Base-by-base conservation (phyloP, 2,797 vertebrate genomes). In the Pitangus sulphuratus region DNA sequence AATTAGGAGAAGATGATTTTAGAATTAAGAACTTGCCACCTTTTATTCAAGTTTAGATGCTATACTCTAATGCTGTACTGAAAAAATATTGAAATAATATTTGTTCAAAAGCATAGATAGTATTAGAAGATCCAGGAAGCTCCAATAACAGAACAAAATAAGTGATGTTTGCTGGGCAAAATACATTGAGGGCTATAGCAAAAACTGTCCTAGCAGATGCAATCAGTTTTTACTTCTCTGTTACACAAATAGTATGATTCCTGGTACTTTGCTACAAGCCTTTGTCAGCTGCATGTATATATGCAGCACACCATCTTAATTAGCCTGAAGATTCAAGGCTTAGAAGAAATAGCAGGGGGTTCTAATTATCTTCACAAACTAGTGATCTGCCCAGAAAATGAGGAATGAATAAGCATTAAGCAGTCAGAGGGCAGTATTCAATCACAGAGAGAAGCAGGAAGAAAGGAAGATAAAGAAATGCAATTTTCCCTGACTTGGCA, bases 291-390 rank as follows among this genome's bases (percentile, higher is more conserved):
- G 80, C 51, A 53, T 96, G 76, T 90, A 70, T 81, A 66, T 90
- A 60, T 85, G 57, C 87, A 80, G 35, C 35, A 54, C 93, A 97
- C 91, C 50, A 81, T 96, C 98, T 98, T 98, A 98, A 98, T 98
- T 98, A 97, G 97, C 90, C 91, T 92, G 44, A 95, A 96, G 94
- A 89, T 93, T 97, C 96, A 72, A 94, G 89, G 87, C 93, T 97
- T 95, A 89, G 57, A 89, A 95, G 85, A 78, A 95, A 95, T 96
- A 97, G 85, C 94, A 94, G 86, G 92, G 85, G 65, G 95, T 83
- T 90, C 95, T 96, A 97, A 98, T 97, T 98, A 97, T 97, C 95
- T 97, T 97, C 93, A 93, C 82, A 96, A 98, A 96, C 93, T 95
- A 95, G 94, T 94, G 91, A 97, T 97, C 91, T 96, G 89, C 94